Percentiles rank a stretch among this genome's conserved stretches.
phyloP scores from a whole-genome alignment of 2,113 vertebrate genomes.

The Heterochromis multidens region DNA sequence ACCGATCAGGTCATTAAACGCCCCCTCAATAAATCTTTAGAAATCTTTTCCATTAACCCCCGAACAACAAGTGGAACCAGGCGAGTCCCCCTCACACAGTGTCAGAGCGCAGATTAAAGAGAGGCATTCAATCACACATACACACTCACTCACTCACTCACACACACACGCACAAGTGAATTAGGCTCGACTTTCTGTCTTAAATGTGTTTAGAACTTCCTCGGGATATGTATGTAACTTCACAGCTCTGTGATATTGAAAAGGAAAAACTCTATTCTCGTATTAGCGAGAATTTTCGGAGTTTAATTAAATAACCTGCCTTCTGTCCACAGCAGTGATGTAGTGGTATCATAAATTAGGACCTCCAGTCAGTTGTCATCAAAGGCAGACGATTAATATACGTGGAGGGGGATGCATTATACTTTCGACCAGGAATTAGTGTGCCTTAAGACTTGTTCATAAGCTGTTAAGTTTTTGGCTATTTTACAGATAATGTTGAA shows the following conservation, averaged over 20 bases:
- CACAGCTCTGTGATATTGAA: neutral
- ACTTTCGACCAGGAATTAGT: neutral
- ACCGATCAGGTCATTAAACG: conserved; percentile 76
- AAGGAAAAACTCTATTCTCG: neutral
- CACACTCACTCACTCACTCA: neutral
- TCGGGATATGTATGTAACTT: neutral
- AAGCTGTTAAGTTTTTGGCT: neutral
- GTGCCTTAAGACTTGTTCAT: neutral
- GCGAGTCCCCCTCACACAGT: conserved; percentile 57
- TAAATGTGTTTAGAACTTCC: neutral
- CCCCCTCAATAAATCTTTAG: conserved; percentile 76
- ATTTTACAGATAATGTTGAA: neutral
- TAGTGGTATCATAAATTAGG: neutral
- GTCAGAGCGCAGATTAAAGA: conserved; percentile 67
- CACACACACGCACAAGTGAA: neutral
- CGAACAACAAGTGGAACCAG: conserved; percentile 68
- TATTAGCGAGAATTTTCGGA: neutral
- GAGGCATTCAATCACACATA: conserved; percentile 53
- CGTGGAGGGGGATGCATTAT: neutral
- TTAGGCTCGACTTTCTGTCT: neutral
- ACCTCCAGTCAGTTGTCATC: conserved; percentile 32
- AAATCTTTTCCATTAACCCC: conserved; percentile 72
- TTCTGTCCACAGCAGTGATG: conserved; percentile 8
- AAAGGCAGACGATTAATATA: conserved; percentile 2
- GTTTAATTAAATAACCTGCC: conserved; percentile 37